phyloP scores from a whole-genome alignment of 2,888 invertebrate genomes.

The Labia minor region DNA sequence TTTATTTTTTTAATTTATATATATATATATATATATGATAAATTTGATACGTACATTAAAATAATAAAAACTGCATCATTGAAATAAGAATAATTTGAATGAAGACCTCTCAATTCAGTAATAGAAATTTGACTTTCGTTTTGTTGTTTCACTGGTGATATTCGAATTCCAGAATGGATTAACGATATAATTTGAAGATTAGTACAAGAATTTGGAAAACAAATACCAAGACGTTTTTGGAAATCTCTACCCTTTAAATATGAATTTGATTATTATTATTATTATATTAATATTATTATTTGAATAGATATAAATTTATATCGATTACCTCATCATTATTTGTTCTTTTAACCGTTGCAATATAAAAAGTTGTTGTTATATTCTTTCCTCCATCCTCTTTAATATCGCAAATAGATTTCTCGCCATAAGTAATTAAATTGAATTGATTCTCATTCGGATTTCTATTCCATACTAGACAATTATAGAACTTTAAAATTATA shows the following conservation, averaged over 20 bases:
- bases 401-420: neutral
- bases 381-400: neutral
- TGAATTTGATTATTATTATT: too few relatives aligned
- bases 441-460: neutral
- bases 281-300: too few relatives aligned
- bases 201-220: neutral
- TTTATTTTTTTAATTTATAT: too few relatives aligned
- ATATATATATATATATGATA: too few relatives aligned
- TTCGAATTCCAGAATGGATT: neutral
- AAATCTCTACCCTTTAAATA: too few relatives aligned
- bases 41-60: neutral
- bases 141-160: neutral
- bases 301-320: too few relatives aligned
- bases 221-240: neutral
- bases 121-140: neutral
- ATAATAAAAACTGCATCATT: neutral
- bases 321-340: neutral
- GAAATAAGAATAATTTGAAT: neutral
- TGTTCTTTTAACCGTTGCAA: neutral
- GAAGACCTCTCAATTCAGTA: neutral
- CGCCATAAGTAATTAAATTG: neutral
- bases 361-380: neutral
- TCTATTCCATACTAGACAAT: neutral
- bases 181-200: neutral
- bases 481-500: too few relatives aligned